These are phyloP conservation scores for Myotis yumanensis DNA, from an alignment of 2,113 vertebrate genomes.

Conservation along the genomic window DNA sequence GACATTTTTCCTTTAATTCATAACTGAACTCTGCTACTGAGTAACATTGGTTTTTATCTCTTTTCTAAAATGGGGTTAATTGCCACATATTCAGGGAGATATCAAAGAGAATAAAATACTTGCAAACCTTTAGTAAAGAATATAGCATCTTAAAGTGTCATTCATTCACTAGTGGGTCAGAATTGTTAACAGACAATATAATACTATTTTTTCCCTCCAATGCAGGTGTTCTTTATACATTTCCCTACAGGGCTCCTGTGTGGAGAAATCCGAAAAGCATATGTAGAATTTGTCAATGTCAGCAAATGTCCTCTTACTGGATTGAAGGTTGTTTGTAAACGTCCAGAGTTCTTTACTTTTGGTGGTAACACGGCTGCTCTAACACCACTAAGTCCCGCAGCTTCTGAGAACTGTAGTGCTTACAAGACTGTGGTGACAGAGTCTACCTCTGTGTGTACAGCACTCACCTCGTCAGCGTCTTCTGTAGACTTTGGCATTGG, in stretches of 20 bases:
- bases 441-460: conserved; percentile 81
- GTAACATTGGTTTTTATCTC: conserved; percentile 3
- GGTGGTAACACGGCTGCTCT: conserved; percentile 88
- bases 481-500: conserved; percentile 88
- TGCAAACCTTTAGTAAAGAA: conserved; percentile 28
- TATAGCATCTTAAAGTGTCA: conserved; percentile 30
- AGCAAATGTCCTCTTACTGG: conserved; percentile 91
- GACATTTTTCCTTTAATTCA: conserved; percentile 13
- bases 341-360: conserved; percentile 97
- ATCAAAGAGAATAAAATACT: conserved; percentile 3
- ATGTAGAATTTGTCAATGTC: conserved; percentile 97
- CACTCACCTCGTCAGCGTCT: conserved; percentile 86
- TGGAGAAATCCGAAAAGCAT: conserved; percentile 96
- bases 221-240: conserved; percentile 98
- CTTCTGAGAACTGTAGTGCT: conserved; percentile 94
- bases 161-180: conserved; percentile 7
- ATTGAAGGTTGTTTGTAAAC: conserved; percentile 94
- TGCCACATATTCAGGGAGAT: not conserved
- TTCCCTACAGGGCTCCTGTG: conserved; percentile 97
- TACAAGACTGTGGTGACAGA: conserved; percentile 92
- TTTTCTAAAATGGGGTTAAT: conserved; percentile 2
- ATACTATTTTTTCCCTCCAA: conserved; percentile 77
- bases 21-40: not conserved
- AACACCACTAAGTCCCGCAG: conserved; percentile 90
- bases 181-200: conserved; percentile 71